These are phyloP conservation scores for Trachurus trachurus DNA, from an alignment of 2,797 vertebrate species.

Conservation along the genomic window DNA sequence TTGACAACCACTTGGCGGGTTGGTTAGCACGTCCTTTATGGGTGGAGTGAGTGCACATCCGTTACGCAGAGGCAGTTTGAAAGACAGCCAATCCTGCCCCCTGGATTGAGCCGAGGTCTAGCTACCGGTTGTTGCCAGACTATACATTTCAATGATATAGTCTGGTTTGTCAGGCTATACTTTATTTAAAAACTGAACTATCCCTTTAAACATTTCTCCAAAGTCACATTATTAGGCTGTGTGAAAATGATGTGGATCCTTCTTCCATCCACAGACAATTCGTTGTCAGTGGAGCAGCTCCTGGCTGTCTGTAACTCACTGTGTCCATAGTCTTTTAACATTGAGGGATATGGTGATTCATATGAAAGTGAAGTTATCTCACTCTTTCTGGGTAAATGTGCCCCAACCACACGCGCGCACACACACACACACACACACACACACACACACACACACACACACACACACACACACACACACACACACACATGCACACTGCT, in stretches of 20 bases:
- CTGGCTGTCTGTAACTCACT: background rate
- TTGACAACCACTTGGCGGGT: no score
- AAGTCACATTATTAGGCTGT: background rate
- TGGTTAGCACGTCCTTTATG: no score
- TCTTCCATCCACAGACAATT: background rate
- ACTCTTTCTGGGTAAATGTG: background rate
- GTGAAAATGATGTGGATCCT: no score
- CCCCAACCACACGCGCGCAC: background rate
- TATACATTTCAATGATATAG: no score
- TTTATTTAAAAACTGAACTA: no score
- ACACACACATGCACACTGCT: background rate
- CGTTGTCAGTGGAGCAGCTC: background rate
- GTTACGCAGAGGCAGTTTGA: no score
- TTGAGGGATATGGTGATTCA: background rate
- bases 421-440: background rate
- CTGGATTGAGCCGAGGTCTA: no score
- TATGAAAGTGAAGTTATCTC: constrained; percentile 3
- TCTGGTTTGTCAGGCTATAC: no score
- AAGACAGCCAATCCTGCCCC: no score
- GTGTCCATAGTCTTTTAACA: background rate
- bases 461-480: background rate
- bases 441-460: constrained; percentile 46
- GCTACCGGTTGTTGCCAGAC: no score
- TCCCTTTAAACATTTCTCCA: background rate
- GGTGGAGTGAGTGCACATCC: no score